Base-by-base conservation (phyloP, 2,113 vertebrate species). In the Aix galericulata region DNA sequence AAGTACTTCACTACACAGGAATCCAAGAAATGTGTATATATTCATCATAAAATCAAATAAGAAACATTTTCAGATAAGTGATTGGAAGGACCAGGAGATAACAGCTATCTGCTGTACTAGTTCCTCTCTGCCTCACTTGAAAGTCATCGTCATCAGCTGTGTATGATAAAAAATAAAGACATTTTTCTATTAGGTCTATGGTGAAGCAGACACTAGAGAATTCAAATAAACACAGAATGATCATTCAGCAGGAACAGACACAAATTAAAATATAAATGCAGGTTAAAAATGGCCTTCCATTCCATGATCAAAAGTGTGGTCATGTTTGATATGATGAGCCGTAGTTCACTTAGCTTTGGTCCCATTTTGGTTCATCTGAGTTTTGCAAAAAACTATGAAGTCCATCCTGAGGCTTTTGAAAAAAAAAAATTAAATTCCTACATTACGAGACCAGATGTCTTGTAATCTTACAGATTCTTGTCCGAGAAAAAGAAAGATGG, bases 101-200 rank as follows among this genome's bases (percentile, higher is more conserved):
- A 86, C 32, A n/a, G 23, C 31, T 86, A 38, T 66, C 36, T 80
- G 59, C 38, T 42, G 8, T 56, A 55, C 56, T 64, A 74, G 46
- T 56, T 27, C 26, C 60, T 72, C 42, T 86, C 66, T 56, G 42
- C 42, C 44, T 91, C 55, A 75, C 48, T 40, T 86, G 77, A 92
- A 94, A 94, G 58, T 58, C 34, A 31, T 48, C 0, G 0, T 81
- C 36, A 32, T 76, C 14, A 1, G 21, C 14, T 68, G 31, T 66
- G n/a, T 82, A 82, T 73, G 40, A 82, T 82, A 89, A 73, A 91
- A 96, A 90, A 82, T 56, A 87, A 79, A 76, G 58, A 75, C n/a
- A 17, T 60, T 96, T 55, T 86, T 55, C 36, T 86, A 21, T 76
- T 62, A 16, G 59, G 29, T 90, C 20, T 75, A 75, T 76, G 42